phyloP scores from a whole-genome alignment of 1,140 invertebrate species.

The Drosophila nikananu region DNA sequence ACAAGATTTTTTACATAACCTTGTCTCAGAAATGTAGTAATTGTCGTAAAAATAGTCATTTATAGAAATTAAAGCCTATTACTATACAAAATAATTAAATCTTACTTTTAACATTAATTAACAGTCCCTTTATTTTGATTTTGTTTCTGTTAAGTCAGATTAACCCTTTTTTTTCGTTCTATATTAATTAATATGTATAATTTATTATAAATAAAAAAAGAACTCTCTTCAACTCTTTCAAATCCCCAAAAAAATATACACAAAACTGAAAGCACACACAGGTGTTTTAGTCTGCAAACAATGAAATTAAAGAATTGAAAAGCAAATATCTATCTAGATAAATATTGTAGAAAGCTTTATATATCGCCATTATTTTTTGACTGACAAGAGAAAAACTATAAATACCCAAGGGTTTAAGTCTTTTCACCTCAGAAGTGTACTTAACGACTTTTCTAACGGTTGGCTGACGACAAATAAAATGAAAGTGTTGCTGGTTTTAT shows the following conservation, averaged over 20 bases:
- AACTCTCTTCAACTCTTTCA: not conserved
- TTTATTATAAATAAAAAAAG: not conserved
- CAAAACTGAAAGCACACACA: slow-evolving; percentile 20
- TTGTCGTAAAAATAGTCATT: too few species aligned
- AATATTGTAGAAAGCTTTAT: slow-evolving; percentile 3
- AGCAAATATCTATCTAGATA: slow-evolving; percentile 19
- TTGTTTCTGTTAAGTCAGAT: not conserved
- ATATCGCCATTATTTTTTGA: not conserved
- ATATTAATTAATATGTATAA: not conserved
- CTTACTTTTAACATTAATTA: too few species aligned
- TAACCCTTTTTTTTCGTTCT: not conserved
- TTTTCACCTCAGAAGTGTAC: slow-evolving; percentile 14
- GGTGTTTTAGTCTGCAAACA: slow-evolving; percentile 10
- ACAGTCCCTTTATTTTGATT: too few species aligned
- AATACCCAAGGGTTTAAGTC: slow-evolving; percentile 14
- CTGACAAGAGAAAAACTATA: slow-evolving; percentile 16
- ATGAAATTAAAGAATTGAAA: slow-evolving; percentile 6
- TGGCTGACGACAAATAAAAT: slow-evolving; percentile 9
- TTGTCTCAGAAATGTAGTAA: too few species aligned
- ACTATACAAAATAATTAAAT: not conserved
- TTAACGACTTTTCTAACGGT: slow-evolving; percentile 7
- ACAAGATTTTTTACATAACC: too few species aligned
- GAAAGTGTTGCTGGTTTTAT: slow-evolving; percentile 14
- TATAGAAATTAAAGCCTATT: too few species aligned
- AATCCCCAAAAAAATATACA: slow-evolving; percentile 1